Evolutionary conservation across 2,113 vertebrate genomes (phyloP).

Genomic region (Megaceryle torquata): DNA sequence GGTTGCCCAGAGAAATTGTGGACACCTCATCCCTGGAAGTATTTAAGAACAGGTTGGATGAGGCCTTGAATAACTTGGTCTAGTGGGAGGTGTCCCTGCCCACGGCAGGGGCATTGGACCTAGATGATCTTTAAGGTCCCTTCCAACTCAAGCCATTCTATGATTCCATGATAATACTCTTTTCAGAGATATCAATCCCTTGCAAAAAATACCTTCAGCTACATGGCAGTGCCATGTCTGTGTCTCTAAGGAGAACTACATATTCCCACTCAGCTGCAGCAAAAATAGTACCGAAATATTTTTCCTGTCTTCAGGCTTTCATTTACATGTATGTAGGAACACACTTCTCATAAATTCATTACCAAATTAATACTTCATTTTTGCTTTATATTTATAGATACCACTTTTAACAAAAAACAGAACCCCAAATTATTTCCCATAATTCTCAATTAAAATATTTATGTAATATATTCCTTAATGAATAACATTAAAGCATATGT

Average conservation of each 20-base stretch:
- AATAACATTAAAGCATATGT: neutral
- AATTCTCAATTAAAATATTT: neutral
- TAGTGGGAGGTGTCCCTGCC: no score
- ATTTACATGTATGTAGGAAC: neutral
- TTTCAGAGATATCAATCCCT: neutral
- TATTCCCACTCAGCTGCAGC: neutral
- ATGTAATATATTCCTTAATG: neutral
- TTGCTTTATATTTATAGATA: neutral
- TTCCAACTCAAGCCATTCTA: no score
- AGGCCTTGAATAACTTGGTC: no score
- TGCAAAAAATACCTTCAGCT: neutral
- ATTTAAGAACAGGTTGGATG: no score
- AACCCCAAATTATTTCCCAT: neutral
- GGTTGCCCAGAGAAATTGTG: no score
- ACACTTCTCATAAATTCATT: neutral
- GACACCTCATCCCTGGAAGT: no score
- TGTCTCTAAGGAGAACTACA: neutral
- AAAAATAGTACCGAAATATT: neutral
- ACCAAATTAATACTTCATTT: neutral
- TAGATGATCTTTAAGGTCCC: no score
- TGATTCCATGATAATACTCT: neutral
- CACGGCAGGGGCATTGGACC: no score
- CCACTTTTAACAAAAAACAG: conserved; percentile 48
- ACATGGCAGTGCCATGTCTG: neutral
- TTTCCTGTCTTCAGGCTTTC: neutral